Conservation (phyloP, 2,113 vertebrate species). For the Corythaeola cristata region DNA sequence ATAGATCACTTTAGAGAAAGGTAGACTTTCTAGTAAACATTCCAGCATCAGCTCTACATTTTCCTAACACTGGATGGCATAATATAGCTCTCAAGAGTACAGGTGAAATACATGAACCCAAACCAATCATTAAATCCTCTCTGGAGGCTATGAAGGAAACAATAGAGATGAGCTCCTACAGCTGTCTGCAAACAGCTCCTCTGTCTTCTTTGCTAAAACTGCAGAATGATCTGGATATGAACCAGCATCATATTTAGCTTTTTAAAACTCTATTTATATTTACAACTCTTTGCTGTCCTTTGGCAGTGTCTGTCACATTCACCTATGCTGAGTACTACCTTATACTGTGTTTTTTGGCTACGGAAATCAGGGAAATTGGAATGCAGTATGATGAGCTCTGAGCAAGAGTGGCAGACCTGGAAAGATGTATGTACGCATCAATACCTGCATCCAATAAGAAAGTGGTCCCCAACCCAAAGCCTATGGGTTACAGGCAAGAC, state of each 20-base stretch:
- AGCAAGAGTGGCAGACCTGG: neutral
- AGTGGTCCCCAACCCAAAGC: neutral
- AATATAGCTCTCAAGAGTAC: neutral
- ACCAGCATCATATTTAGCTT: neutral
- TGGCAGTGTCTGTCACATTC: neutral
- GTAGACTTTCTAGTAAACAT: neutral
- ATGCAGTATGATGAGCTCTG: neutral
- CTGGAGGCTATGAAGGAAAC: neutral
- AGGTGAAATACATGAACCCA: conserved; percentile 6
- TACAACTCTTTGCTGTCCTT: neutral
- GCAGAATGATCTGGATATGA: neutral
- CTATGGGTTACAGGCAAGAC: neutral
- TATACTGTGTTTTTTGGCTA: neutral
- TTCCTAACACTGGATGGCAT: neutral
- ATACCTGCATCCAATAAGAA: neutral
- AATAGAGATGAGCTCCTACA: neutral
- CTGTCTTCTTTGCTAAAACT: neutral
- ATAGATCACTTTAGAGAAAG: neutral
- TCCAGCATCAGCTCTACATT: neutral
- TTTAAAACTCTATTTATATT: neutral
- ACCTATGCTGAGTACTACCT: neutral
- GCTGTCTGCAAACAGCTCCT: neutral
- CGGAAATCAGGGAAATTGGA: neutral
- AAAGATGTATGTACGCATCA: neutral
- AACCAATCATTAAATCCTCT: conserved; percentile 26